phyloP scores from a whole-genome alignment of 2,113 vertebrate species.

The Malurus cyaneus region DNA sequence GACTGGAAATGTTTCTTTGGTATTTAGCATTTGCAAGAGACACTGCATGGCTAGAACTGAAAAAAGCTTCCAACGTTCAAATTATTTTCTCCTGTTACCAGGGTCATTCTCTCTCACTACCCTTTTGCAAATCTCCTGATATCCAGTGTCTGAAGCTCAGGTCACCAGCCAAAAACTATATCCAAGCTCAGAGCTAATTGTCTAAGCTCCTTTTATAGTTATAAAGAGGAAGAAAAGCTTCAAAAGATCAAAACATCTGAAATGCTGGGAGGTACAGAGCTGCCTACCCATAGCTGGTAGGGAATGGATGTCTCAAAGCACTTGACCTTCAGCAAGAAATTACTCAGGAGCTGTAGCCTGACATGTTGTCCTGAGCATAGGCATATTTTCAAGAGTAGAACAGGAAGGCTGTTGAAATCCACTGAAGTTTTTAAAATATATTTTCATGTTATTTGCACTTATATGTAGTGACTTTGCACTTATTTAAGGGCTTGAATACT shows the following conservation, averaged over 20 bases:
- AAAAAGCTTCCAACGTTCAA: not conserved
- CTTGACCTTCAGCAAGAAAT: not conserved
- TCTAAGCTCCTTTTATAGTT: not conserved
- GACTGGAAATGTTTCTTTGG: not conserved
- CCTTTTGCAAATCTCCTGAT: not conserved
- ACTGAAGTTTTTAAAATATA: not conserved
- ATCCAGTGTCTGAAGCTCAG: not conserved
- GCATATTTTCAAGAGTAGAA: not conserved
- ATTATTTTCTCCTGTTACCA: not conserved
- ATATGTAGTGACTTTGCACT: not conserved
- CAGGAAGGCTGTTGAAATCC: not conserved
- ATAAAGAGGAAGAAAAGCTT: slow-evolving; percentile 17
- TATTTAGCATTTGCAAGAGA: not conserved
- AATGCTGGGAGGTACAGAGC: not conserved
- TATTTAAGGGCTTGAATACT: not conserved
- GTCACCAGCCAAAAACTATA: not conserved
- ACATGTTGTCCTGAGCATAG: not conserved
- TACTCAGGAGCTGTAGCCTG: not conserved
- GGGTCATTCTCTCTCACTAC: not conserved
- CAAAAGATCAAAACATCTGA: not conserved
- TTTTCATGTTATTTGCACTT: not conserved
- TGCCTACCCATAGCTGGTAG: not conserved
- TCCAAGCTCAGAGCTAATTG: slow-evolving; percentile 3
- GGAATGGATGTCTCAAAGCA: not conserved
- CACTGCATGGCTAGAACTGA: not conserved